A percentile compares a stretch with the other conserved stretches of the same genome.
These are phyloP conservation scores for Lota lota DNA, from an alignment of 2,113 vertebrate genomes.

Conservation along the genomic window DNA sequence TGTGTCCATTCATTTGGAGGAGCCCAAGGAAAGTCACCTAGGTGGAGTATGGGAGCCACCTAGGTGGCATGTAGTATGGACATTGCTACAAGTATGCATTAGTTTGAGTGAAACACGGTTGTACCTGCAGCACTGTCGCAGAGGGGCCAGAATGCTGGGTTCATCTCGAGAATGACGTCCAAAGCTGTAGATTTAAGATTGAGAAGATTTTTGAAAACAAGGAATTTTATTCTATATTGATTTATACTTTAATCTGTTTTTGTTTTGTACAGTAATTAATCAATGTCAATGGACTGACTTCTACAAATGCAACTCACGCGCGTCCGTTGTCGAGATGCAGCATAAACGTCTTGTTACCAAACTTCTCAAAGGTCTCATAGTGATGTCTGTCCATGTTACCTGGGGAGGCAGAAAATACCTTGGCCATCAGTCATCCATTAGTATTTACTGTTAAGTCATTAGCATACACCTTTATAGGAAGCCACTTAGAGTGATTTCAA, in stretches of 20 bases:
- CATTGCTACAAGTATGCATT: background rate
- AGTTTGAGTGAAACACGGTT: background rate
- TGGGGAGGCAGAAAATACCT: background rate
- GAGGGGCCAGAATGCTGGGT: slow-evolving; percentile 87
- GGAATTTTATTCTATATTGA: no score
- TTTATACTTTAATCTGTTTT: no score
- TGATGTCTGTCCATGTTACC: slow-evolving; percentile 98
- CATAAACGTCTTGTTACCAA: slow-evolving; percentile 92
- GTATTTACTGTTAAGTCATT: background rate
- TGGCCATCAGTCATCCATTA: background rate
- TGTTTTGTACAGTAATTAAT: no score
- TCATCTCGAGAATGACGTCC: slow-evolving; percentile 93
- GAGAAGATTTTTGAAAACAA: background rate
- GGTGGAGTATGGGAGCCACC: no score
- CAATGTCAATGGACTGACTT: no score
- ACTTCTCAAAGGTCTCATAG: slow-evolving; percentile 96
- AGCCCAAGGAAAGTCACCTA: no score
- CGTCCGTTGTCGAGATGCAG: slow-evolving; percentile 95
- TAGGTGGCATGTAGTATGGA: no score
- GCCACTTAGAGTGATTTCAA: no score
- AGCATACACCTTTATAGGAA: no score
- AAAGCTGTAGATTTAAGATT: slow-evolving; percentile 74
- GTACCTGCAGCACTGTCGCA: slow-evolving; percentile 95
- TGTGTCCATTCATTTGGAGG: no score
- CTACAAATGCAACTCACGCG: slow-evolving; percentile 73